A percentile compares a stretch with the other conserved stretches of the same genome.
These are phyloP conservation scores for Phrynosoma blainvillii DNA, from an alignment of 2,113 vertebrate species.

Conservation along the genomic window DNA sequence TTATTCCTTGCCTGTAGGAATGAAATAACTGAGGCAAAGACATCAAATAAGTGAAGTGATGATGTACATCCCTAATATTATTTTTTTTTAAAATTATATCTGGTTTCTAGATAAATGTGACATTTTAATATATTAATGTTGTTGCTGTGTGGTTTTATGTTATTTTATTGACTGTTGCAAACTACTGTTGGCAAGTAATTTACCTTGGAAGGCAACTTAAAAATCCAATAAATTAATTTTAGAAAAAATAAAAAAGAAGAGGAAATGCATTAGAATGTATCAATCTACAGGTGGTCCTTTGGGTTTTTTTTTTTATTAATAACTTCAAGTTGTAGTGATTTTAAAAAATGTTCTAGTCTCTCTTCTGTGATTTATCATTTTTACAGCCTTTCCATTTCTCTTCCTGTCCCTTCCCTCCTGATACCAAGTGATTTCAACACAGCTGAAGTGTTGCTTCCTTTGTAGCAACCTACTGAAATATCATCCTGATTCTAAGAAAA, in stretches of 20 bases:
- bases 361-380: conserved; percentile 7
- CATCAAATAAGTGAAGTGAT: too few relatives aligned
- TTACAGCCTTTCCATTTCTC: background rate
- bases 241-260: background rate
- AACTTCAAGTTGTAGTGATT: background rate
- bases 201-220: background rate
- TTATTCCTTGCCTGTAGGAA: too few relatives aligned
- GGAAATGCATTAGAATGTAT: background rate
- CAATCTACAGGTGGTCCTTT: background rate
- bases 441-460: background rate
- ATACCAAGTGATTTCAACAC: background rate
- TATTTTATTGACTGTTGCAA: background rate
- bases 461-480: background rate
- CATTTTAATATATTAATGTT: background rate
- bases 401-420: background rate
- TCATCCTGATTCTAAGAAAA: background rate
- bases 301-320: background rate
- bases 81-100: background rate
- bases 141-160: background rate
- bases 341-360: background rate
- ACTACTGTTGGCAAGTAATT: background rate
- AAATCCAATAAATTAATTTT: background rate
- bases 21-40: too few relatives aligned
- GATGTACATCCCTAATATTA: background rate
- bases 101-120: background rate